Base-by-base conservation (phyloP, 1,140 invertebrate species). In the Olivierus martensii region DNA sequence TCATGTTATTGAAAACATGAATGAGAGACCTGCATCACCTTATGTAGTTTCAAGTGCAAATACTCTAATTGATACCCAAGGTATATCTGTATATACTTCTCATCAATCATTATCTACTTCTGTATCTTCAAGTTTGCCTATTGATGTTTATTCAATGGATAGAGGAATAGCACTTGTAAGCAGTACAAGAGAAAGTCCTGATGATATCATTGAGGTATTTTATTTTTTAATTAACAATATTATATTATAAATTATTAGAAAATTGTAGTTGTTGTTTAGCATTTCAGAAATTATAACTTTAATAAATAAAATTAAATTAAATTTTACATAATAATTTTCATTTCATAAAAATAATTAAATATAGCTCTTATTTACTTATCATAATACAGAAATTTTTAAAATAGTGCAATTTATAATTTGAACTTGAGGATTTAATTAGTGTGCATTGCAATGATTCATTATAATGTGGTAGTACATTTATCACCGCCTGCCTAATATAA, bases 71-170 rank as follows among this genome's bases (percentile, higher is more conserved):
- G 55, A 53, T 49, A 49, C 55, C 19, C 49, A 49, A 48, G 36
- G n/a, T 46, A 51, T 55, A 18, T 44, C 55, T 12, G 39, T 56
- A 7, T 56, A 56, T 50, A 45, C 41, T 2, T 50, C 52, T 39
- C 55, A 56, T 49, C 14, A 34, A 5, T 50, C 49, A 15, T 10
- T 49, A 18, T 39, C 39, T 35, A 56, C 55, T 10, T 49, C 50
- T 17, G 50, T 39, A 21, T 46, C 48, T 19, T 28, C 28, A 28
- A 51, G 50, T 56, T 21, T 56, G 15, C 55, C 55, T 49, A 14
- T 56, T n/a, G 51, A 56, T 52, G 55, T 56, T 5, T 56, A 56
- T 49, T 34, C 50, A n/a, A 49, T 56, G 36, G 55, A 56, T 17
- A 37, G 55, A 46, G 47, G 50, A 11, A 51, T 56, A 10, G 50